Conservation (phyloP, 2,888 invertebrate genomes). For the Camponotus fellah region DNA sequence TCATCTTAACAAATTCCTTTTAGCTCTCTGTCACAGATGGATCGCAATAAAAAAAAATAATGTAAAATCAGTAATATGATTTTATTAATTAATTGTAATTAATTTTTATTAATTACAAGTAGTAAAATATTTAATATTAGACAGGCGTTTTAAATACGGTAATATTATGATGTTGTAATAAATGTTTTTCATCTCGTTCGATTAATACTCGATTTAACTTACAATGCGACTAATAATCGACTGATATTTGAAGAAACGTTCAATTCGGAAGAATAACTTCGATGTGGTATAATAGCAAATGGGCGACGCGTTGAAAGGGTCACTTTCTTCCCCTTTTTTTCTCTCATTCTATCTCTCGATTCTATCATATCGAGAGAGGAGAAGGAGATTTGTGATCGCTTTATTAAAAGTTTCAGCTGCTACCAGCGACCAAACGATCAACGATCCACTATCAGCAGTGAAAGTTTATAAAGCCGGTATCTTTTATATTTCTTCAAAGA, state of each 20-base stretch:
- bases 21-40: background rate
- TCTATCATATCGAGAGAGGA: slow-evolving; percentile 45
- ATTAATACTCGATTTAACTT: slow-evolving; percentile 37
- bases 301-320: background rate
- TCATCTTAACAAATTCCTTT: background rate
- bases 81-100: slow-evolving; percentile 1
- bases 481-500: slow-evolving; percentile 48
- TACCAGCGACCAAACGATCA: slow-evolving; percentile 63
- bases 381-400: slow-evolving; percentile 78
- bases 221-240: background rate
- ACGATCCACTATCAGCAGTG: slow-evolving; percentile 51
- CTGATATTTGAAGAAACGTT: slow-evolving; percentile 21
- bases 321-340: slow-evolving; percentile 57
- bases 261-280: background rate
- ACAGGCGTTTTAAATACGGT: background rate
- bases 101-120: background rate
- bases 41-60: background rate
- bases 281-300: slow-evolving; percentile 14
- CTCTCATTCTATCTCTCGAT: slow-evolving; percentile 16
- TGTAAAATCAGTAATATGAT: background rate
- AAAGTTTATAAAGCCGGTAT: slow-evolving; percentile 71
- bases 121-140: slow-evolving; percentile 12
- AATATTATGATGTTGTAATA: background rate
- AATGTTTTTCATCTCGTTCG: slow-evolving; percentile 12
- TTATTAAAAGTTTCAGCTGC: slow-evolving; percentile 83